Evolutionary conservation across 2,888 invertebrate genomes (phyloP).

Genomic region (Yponomeuta malinellus): DNA sequence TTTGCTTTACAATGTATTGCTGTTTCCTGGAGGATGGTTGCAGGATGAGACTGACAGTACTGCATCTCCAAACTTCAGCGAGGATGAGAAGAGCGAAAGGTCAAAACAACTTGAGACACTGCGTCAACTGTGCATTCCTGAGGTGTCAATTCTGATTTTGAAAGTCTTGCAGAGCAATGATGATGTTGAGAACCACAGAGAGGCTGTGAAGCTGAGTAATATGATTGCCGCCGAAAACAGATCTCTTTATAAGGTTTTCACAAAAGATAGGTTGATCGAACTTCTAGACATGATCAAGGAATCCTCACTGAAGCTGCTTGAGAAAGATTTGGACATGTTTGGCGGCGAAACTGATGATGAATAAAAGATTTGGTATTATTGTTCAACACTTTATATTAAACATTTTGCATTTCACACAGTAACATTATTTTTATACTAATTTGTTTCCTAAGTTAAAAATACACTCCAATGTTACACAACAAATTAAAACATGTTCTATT

Average conservation of each 20-base stretch:
- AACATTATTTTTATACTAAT: conserved; percentile 10
- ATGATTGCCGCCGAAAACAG: conserved; percentile 86
- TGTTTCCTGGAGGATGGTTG: conserved; percentile 95
- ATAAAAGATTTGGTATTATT: conserved; percentile 19
- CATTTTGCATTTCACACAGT: conserved; percentile 12
- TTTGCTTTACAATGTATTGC: conserved; percentile 87
- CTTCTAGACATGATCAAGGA: conserved; percentile 85
- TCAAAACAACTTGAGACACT: conserved; percentile 83
- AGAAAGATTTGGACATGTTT: conserved; percentile 88
- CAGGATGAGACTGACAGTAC: conserved; percentile 79
- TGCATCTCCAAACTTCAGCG: conserved; percentile 59
- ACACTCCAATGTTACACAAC: background rate
- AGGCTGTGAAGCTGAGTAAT: conserved; percentile 82
- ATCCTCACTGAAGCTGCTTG: conserved; percentile 83
- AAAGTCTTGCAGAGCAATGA: conserved; percentile 86
- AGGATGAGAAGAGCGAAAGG: conserved; percentile 71
- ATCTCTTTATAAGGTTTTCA: conserved; percentile 87
- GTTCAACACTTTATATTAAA: conserved; percentile 6
- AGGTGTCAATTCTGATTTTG: conserved; percentile 85
- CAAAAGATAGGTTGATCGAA: conserved; percentile 85
- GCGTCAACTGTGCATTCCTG: conserved; percentile 88
- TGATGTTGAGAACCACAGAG: conserved; percentile 84
- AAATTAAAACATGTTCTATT: background rate
- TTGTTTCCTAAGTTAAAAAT: conserved; percentile 22
- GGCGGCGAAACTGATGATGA: conserved; percentile 77